Evolutionary conservation across 1,140 invertebrate species (phyloP).

Genomic region (Drosophila micromelanica): DNA sequence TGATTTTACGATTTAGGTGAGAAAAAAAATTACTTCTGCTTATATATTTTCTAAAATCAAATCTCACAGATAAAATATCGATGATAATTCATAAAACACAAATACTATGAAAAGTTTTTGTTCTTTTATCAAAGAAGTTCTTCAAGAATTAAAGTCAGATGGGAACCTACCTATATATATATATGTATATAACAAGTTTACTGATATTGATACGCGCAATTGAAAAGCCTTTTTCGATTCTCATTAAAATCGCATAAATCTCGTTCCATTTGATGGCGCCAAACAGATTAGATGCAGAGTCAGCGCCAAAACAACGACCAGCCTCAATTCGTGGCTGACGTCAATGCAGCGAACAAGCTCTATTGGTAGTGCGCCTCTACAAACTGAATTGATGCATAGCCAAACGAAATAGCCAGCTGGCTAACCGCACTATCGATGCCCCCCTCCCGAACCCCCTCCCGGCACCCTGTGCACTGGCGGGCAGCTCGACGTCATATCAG

Average conservation of each 20-base stretch:
- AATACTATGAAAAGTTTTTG: too few species aligned
- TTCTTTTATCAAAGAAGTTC: too few species aligned
- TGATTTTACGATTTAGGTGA: too few species aligned
- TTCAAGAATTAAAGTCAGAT: too few species aligned
- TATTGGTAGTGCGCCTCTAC: background rate
- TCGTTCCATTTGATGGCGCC: background rate
- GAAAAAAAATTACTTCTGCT: too few species aligned
- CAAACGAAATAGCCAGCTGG: slow-evolving; percentile 5
- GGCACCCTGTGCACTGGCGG: background rate
- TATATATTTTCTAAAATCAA: too few species aligned
- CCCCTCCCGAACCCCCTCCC: background rate
- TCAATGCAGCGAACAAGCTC: background rate
- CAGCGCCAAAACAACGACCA: slow-evolving; percentile 9
- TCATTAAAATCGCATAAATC: slow-evolving; percentile 4
- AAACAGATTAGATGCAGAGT: slow-evolving; percentile 16
- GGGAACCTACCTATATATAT: too few species aligned
- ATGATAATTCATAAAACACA: too few species aligned
- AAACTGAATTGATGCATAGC: slow-evolving; percentile 1
- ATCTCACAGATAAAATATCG: too few species aligned
- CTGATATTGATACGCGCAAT: too few species aligned
- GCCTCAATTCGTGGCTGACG: slow-evolving; percentile 30
- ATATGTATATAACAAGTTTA: too few species aligned
- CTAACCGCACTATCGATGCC: slow-evolving; percentile 5
- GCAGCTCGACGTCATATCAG: slow-evolving; percentile 17
- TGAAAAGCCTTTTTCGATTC: slow-evolving; percentile 4